Evolutionary conservation across 2,888 invertebrate species (phyloP).

Genomic region (Andrena minutula): DNA sequence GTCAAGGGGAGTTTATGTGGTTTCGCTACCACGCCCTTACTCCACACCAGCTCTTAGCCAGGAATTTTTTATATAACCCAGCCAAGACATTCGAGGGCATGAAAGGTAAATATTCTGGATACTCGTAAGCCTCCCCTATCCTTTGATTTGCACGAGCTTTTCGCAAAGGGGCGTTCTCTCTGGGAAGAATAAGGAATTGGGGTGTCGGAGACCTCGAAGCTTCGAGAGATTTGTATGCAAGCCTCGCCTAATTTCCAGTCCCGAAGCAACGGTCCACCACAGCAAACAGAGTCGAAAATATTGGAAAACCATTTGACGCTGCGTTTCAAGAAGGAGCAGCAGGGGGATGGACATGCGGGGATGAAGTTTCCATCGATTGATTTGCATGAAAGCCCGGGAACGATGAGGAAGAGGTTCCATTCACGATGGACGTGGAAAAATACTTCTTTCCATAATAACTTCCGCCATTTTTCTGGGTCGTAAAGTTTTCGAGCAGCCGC

Average conservation of each 20-base stretch:
- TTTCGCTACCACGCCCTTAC: too few relatives aligned
- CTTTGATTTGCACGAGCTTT: too few relatives aligned
- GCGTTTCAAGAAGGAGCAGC: neutral
- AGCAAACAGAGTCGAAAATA: conserved; percentile 45
- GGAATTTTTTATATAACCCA: too few relatives aligned
- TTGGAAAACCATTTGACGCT: conserved; percentile 58
- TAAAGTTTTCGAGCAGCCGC: neutral
- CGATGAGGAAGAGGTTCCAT: neutral
- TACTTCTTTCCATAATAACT: neutral
- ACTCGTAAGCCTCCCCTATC: too few relatives aligned
- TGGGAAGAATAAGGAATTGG: too few relatives aligned
- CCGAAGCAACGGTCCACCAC: neutral
- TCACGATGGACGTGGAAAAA: conserved; percentile 1
- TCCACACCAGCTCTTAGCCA: too few relatives aligned
- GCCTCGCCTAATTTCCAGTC: neutral
- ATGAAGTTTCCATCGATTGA: conserved; percentile 4
- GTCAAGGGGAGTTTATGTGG: too few relatives aligned
- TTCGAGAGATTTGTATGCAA: too few relatives aligned
- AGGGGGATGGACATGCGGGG: neutral
- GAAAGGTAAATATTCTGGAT: too few relatives aligned
- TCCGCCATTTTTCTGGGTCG: conserved; percentile 4
- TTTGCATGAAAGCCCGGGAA: neutral
- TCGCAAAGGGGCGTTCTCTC: too few relatives aligned
- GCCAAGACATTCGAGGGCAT: too few relatives aligned
- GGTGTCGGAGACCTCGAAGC: too few relatives aligned